Base-by-base conservation (phyloP, 2,888 invertebrate genomes). In the Cosmia trapezina region DNA sequence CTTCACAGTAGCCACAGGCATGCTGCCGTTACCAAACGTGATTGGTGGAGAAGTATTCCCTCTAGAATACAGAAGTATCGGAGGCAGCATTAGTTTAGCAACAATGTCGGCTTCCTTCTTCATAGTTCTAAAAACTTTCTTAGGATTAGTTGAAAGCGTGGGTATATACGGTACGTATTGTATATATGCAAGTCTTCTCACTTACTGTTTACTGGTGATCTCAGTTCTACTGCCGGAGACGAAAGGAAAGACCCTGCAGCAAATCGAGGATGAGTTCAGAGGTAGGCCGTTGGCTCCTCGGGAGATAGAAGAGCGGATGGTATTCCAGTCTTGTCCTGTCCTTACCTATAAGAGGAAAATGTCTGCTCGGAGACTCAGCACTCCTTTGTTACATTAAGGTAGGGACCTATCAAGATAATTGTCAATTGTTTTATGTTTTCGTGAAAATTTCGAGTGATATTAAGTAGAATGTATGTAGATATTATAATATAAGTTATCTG, bases 1-100 rank as follows among this genome's bases (percentile, higher is more conserved):
- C 61, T 93, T 96, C 19, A 96, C 96, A 14, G 94, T 97, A 1
- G 95, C 96, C 5, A 91, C 97, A 1, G 97, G 97, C 0, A 93
- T 97, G 87, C 92, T 97, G 12, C 97, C 97, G 0, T 84, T 98
- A 73, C 97, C 98, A 0, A 97, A 97, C 94, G 97, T 97, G 8
- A 96, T 98, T 92, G 96, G 97, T 51, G 97, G 97, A 0, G 98
- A 98, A 88, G 94, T 98, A 0, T 97, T 97, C 80, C 96, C 97
- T 2, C 92, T 97, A 41, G 95, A 96, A 63, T 96, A 96, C 65
- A 94, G 97, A 68, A 97, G 97, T 41, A 90, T 97, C 0, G 97
- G 97, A 2, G 96, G 97, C 2, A 97, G 97, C 0, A 92, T 97
- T 14, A 96, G 97, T 19, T 93, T 97, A 37, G 95, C 96, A 53